Evolutionary conservation across 2,888 invertebrate genomes (phyloP).

Genomic region (Pammene aurita): DNA sequence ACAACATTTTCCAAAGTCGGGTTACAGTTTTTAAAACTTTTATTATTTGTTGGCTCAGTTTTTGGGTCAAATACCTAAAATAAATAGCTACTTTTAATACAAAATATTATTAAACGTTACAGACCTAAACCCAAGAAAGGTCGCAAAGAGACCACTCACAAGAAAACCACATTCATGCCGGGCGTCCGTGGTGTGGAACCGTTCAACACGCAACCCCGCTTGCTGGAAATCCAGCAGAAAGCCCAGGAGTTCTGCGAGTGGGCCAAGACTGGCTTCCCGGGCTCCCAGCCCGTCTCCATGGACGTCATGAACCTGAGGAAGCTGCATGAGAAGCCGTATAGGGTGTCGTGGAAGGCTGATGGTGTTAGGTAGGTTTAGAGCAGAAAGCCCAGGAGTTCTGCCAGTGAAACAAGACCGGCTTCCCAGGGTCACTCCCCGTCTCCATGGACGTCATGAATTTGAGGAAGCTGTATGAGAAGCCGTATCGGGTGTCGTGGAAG

Average conservation of each 20-base stretch:
- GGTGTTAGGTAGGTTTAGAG: slow-evolving; percentile 90
- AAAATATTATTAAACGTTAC: neutral
- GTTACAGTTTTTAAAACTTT: too few species aligned
- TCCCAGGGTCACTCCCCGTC: slow-evolving; percentile 98
- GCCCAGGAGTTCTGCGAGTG: slow-evolving; percentile 91
- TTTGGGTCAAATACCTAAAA: too few species aligned
- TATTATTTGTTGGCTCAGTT: too few species aligned
- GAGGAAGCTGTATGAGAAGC: slow-evolving; percentile 87
- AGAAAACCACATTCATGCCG: slow-evolving; percentile 91
- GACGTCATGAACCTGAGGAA: slow-evolving; percentile 89
- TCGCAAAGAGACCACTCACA: slow-evolving; percentile 82
- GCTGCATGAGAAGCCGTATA: slow-evolving; percentile 92
- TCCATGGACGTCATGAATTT: slow-evolving; percentile 96
- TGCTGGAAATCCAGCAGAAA: slow-evolving; percentile 87
- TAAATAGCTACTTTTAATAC: neutral
- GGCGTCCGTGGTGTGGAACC: slow-evolving; percentile 91
- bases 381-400: slow-evolving; percentile 90
- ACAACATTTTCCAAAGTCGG: too few species aligned
- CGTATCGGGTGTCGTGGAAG: slow-evolving; percentile 99
- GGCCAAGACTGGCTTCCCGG: slow-evolving; percentile 93
- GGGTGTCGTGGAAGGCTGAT: slow-evolving; percentile 99
- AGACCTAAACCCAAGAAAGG: slow-evolving; percentile 65
- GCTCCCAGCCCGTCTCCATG: slow-evolving; percentile 99
- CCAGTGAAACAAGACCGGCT: slow-evolving; percentile 90
- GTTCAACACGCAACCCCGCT: slow-evolving; percentile 84